These are phyloP conservation scores for Gavialis gangeticus DNA, from an alignment of 2,113 vertebrate species.

Conservation along the genomic window DNA sequence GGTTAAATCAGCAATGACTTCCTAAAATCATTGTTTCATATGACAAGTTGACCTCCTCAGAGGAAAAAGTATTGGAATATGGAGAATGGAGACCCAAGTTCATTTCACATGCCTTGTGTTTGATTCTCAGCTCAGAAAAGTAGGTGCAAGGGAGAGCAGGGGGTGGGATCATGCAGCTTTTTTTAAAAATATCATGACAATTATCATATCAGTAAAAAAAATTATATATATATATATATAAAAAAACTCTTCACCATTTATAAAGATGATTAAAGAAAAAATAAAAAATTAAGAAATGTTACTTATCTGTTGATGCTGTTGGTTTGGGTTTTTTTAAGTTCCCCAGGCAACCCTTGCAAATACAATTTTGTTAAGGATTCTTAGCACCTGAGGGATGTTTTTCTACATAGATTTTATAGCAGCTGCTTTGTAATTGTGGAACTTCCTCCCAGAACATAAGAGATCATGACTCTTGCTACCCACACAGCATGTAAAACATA, in stretches of 20 bases:
- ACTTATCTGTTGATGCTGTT: no score
- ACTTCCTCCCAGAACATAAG: neutral
- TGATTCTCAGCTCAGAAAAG: fast-evolving
- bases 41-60: neutral
- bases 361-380: neutral
- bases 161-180: neutral
- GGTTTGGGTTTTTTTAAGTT: neutral
- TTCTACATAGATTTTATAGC: neutral
- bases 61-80: neutral
- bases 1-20: neutral
- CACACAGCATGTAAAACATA: fast-evolving
- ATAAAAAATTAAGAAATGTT: no score
- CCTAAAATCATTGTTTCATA: neutral
- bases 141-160: neutral
- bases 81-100: neutral
- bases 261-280: no score
- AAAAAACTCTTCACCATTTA: neutral
- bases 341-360: neutral
- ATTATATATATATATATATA: no score
- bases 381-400: neutral
- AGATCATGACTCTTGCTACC: neutral
- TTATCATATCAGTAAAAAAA: neutral
- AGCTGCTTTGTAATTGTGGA: fast-evolving
- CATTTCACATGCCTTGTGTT: fast-evolving
- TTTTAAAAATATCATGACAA: neutral